Conservation (phyloP, 37 sponge, comb jelly and placozoan genomes). For the Chondrosia reniformis region DNA sequence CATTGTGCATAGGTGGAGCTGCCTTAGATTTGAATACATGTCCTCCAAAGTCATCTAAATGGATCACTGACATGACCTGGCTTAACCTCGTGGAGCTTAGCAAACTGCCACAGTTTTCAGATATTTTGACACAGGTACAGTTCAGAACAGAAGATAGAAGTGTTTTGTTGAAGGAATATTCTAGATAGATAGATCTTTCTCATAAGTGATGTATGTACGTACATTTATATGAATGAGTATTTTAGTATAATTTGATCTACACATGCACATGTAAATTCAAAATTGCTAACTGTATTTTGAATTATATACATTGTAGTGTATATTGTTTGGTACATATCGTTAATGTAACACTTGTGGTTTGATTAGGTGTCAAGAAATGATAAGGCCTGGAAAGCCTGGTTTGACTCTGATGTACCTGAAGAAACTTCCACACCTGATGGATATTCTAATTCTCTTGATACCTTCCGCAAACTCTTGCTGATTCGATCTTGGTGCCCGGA, state of each 20-base stretch:
- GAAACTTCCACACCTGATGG: constrained; percentile 92
- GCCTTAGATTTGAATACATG: constrained; percentile 97
- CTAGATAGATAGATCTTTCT: too few relatives aligned
- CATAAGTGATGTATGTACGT: too few relatives aligned
- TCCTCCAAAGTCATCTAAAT: constrained; percentile 85
- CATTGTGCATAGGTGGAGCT: constrained; percentile 70
- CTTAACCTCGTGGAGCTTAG: constrained; percentile 96
- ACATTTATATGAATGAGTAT: too few relatives aligned
- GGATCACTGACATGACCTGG: constrained; percentile 99
- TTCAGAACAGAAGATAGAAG: not conserved
- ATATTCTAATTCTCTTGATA: constrained; percentile 88
- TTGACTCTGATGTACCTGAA: constrained; percentile 96
- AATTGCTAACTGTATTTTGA: too few relatives aligned
- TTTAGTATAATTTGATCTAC: too few relatives aligned
- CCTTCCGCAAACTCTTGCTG: constrained; percentile 90
- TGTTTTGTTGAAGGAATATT: too few relatives aligned
- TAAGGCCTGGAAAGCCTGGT: constrained; percentile 97
- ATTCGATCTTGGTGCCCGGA: constrained; percentile 98
- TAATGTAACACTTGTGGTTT: not conserved
- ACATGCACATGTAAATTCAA: too few relatives aligned
- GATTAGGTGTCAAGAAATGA: constrained; percentile 87
- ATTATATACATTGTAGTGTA: not conserved
- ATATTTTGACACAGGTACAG: constrained; percentile 78
- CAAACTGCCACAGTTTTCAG: constrained; percentile 95
- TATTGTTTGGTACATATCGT: not conserved